A percentile compares a stretch with the other conserved stretches of the same genome.
Conservation (phyloP, 2,113 vertebrate genomes). For the Steatornis caripensis region DNA sequence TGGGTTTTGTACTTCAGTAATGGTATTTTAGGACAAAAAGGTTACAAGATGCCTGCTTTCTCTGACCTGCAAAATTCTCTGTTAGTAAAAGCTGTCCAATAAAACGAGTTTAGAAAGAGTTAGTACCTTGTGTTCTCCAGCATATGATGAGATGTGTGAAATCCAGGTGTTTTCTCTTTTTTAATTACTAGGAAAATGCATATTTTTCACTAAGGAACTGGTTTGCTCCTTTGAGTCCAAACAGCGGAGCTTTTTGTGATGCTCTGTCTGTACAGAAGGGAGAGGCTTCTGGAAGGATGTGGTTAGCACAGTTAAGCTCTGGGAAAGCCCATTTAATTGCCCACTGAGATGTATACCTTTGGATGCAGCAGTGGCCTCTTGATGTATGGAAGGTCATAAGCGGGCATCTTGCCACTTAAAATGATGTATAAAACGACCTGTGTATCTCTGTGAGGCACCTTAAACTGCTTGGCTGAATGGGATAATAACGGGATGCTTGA, state of each 20-base stretch:
- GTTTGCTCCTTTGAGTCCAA: not conserved
- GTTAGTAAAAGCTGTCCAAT: not conserved
- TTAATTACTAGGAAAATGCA: not conserved
- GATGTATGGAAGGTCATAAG: not conserved
- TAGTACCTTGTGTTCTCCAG: not conserved
- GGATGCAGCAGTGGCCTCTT: not conserved
- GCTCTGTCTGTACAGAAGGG: not conserved
- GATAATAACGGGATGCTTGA: not conserved
- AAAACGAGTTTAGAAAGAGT: not conserved
- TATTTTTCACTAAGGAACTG: not conserved
- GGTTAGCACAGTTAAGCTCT: not conserved
- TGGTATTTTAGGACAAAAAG: not conserved
- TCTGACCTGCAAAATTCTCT: not conserved
- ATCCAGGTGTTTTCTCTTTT: rapidly evolving
- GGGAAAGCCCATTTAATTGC: not conserved
- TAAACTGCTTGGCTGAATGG: not conserved
- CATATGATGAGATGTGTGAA: not conserved
- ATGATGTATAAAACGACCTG: not conserved
- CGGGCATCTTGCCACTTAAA: not conserved
- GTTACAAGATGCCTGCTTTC: not conserved
- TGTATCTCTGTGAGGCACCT: not conserved
- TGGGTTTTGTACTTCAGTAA: not conserved
- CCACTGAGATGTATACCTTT: not conserved
- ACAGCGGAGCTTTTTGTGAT: not conserved
- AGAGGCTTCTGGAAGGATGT: slow-evolving; percentile 42